These are phyloP conservation scores for Nemurella pictetii DNA, from an alignment of 2,888 invertebrate species.

Conservation along the genomic window DNA sequence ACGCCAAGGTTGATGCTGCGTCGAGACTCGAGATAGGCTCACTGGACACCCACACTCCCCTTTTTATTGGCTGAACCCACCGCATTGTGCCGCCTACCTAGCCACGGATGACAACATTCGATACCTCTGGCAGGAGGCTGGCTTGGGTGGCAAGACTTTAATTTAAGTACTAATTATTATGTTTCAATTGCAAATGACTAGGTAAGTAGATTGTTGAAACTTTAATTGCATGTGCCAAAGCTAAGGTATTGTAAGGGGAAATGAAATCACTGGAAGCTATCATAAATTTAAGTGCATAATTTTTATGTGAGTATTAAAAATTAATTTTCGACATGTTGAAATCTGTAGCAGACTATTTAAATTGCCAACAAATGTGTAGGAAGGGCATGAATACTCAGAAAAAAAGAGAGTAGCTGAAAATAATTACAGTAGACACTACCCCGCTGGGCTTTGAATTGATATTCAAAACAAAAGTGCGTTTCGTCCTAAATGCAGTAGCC, in stretches of 20 bases:
- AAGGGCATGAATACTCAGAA: no score
- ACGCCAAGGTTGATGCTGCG: neutral
- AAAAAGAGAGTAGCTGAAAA: no score
- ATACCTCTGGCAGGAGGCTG: neutral
- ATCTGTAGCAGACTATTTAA: no score
- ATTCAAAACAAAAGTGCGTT: neutral
- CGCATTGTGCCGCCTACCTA: neutral
- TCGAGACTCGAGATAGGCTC: neutral
- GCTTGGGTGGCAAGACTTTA: neutral
- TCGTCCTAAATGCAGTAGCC: neutral
- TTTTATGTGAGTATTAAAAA: no score
- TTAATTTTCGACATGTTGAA: no score
- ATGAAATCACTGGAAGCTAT: neutral
- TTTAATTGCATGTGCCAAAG: neutral
- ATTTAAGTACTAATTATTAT: neutral
- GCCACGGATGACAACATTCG: neutral
- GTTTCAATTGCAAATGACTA: neutral
- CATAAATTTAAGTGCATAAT: no score
- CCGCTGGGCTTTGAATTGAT: neutral
- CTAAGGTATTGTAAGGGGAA: neutral
- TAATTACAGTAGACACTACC: neutral
- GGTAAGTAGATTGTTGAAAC: neutral
- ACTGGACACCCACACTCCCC: neutral
- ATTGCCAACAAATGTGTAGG: no score
- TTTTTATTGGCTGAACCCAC: neutral